Evolutionary conservation across 2,113 vertebrate species (phyloP).

Genomic region (Gnathonemus longibarbis): DNA sequence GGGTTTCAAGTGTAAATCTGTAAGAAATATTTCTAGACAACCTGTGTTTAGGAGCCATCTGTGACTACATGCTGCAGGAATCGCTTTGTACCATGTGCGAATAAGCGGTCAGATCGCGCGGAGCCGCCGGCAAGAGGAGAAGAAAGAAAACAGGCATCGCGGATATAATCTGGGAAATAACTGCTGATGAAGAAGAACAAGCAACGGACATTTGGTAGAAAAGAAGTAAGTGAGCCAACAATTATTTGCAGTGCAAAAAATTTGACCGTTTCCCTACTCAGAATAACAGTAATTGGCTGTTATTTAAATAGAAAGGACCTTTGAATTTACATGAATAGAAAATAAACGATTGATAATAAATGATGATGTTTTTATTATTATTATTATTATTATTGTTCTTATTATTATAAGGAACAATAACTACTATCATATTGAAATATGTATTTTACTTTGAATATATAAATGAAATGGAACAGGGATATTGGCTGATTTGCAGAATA

Average conservation of each 20-base stretch:
- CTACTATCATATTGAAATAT: not conserved
- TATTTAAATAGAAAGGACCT: not conserved
- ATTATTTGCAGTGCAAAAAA: not conserved
- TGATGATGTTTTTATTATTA: not conserved
- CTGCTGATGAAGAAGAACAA: conserved; percentile 43
- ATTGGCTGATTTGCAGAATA: not conserved
- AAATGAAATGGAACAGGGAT: not conserved
- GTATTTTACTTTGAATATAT: not conserved
- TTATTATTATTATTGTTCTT: too few species aligned
- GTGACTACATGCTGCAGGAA: not conserved
- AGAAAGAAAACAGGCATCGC: not conserved
- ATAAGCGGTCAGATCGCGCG: not conserved
- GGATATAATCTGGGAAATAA: conserved; percentile 17
- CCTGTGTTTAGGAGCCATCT: not conserved
- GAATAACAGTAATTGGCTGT: not conserved
- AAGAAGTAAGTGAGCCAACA: conserved; percentile 56
- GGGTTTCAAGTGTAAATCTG: not conserved
- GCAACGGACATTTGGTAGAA: conserved; percentile 49
- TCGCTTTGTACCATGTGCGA: not conserved
- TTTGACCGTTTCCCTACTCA: not conserved
- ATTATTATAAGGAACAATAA: not conserved
- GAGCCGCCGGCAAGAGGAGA: not conserved
- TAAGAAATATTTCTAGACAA: not conserved
- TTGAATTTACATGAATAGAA: not conserved
- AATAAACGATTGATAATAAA: not conserved